phyloP scores from a whole-genome alignment of 2,888 invertebrate genomes.

The Dryocosmus kuriphilus region DNA sequence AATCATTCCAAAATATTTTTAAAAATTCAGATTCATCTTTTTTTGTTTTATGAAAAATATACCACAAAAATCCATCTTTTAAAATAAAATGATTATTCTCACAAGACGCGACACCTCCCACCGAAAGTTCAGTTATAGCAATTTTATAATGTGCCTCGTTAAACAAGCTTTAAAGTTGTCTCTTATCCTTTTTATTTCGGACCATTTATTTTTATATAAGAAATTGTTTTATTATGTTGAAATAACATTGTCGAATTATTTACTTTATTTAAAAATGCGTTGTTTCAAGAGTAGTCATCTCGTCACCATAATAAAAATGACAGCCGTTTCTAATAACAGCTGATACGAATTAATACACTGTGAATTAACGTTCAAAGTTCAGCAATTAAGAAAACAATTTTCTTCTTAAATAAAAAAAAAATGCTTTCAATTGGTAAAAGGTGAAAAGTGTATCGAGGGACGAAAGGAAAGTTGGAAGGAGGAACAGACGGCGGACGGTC shows the following conservation, averaged over 20 bases:
- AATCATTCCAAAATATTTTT: no score
- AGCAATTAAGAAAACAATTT: not conserved
- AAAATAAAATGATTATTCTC: no score
- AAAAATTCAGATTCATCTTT: no score
- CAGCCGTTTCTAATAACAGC: not conserved
- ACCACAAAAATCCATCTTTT: no score
- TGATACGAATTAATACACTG: not conserved
- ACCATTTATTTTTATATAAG: no score
- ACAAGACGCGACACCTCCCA: no score
- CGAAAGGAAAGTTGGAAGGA: constrained; percentile 24
- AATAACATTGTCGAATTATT: not conserved
- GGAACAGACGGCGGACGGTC: constrained; percentile 55
- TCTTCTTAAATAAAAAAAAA: not conserved
- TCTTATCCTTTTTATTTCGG: no score
- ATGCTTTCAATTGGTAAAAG: not conserved
- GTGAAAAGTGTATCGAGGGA: not conserved
- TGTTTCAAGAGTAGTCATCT: not conserved
- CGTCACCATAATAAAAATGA: not conserved
- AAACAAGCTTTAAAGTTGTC: no score
- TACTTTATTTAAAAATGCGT: not conserved
- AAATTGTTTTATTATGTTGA: not conserved
- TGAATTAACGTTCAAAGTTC: not conserved
- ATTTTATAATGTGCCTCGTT: no score
- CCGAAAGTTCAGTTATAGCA: no score
- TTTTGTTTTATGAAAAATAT: no score